phyloP scores from a whole-genome alignment of 2,113 vertebrate genomes.

The Gnathonemus echidnorhynchus region DNA sequence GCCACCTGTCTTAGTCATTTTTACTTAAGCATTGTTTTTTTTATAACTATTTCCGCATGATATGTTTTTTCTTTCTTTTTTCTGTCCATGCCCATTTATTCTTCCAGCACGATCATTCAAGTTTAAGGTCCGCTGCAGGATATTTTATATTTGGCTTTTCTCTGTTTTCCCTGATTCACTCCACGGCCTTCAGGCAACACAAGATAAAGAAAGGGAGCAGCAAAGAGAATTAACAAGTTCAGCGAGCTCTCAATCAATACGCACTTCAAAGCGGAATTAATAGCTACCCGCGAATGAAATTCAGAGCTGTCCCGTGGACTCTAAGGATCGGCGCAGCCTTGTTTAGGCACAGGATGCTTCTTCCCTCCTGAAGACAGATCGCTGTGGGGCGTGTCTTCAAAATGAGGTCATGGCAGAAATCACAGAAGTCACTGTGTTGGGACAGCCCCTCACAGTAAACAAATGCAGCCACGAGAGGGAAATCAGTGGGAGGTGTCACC shows the following conservation, averaged over 20 bases:
- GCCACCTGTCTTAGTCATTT: neutral
- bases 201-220: conserved; percentile 41
- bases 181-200: conserved; percentile 37
- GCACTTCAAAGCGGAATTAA: conserved; percentile 46
- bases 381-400: neutral
- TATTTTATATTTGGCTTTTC: conserved; percentile 7
- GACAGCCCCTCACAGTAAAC: neutral
- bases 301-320: conserved; percentile 34
- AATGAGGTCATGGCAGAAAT: neutral
- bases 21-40: neutral
- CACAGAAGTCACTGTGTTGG: neutral
- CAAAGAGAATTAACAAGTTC: conserved; percentile 45
- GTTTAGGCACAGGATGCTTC: conserved; percentile 17
- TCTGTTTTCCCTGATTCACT: conserved; percentile 1
- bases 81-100: neutral
- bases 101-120: neutral
- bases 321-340: neutral
- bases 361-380: neutral
- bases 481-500: neutral
- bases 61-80: neutral
- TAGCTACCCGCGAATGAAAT: conserved; percentile 47
- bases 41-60: neutral
- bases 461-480: neutral
- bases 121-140: neutral
- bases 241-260: conserved; percentile 47